Evolutionary conservation across 2,888 invertebrate species (phyloP).

Genomic region (Conus canariensis): DNA sequence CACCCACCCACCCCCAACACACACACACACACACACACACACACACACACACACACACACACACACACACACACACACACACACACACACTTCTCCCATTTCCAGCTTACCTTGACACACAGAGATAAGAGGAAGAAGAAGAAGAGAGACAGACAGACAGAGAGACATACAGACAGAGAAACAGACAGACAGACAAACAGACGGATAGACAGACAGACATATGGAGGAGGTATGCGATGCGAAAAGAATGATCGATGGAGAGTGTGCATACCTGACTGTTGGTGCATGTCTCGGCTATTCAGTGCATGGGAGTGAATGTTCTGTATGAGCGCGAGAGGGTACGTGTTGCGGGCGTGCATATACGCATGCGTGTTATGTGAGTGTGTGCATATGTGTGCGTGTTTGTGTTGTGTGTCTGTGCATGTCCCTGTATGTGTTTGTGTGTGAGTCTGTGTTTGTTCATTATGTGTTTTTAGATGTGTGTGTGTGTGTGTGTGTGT

Average conservation of each 20-base stretch:
- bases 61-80: conserved; percentile 1
- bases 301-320: neutral
- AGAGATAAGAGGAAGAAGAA: too few species aligned
- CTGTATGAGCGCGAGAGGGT: neutral
- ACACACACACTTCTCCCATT: neutral
- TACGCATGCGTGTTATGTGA: neutral
- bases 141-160: too few species aligned
- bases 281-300: neutral
- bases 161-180: too few species aligned
- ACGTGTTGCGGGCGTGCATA: neutral
- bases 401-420: neutral
- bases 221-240: neutral
- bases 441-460: neutral
- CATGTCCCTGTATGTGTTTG: neutral
- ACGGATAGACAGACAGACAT: neutral
- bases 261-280: neutral
- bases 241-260: neutral
- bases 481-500: neutral
- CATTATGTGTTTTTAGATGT: neutral
- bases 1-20: too few species aligned
- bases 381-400: neutral
- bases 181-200: too few species aligned
- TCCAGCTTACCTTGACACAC: too few species aligned
- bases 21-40: neutral
- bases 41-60: neutral